A percentile compares a stretch with the other conserved stretches of the same genome.
Evolutionary conservation across 2,888 invertebrate genomes (phyloP).

Genomic region (Coelopa pilipes): DNA sequence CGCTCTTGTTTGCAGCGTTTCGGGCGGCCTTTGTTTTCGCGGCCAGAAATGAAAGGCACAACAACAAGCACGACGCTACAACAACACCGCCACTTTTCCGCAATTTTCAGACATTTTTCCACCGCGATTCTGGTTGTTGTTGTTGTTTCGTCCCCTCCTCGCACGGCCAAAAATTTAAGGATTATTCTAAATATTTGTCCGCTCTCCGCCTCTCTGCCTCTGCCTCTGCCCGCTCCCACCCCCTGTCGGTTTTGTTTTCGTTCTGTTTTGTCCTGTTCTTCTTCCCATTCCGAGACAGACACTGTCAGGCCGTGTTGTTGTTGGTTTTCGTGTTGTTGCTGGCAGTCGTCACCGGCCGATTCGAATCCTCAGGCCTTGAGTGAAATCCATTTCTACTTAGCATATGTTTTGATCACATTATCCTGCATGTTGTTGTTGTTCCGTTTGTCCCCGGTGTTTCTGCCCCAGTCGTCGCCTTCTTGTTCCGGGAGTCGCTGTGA

Average conservation of each 20-base stretch:
- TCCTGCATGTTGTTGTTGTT: background rate
- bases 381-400: background rate
- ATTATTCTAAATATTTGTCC: conserved; percentile 10
- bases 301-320: background rate
- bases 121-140: background rate
- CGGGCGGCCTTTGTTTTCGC: background rate
- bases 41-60: too few species aligned
- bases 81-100: conserved; percentile 26
- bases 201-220: too few species aligned
- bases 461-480: background rate
- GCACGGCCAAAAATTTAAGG: conserved; percentile 25
- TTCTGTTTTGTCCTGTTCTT: background rate
- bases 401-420: too few species aligned
- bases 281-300: background rate
- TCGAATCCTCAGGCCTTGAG: conserved; percentile 29
- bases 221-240: too few species aligned
- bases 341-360: conserved; percentile 5
- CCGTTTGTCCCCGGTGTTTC: background rate
- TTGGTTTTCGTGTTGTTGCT: background rate
- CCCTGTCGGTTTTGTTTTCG: too few species aligned
- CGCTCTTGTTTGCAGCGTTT: background rate
- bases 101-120: conserved; percentile 11
- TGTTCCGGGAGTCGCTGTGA: too few species aligned
- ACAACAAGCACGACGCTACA: background rate
- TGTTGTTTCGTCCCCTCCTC: conserved; percentile 8